Percentiles rank a stretch among this genome's conserved stretches.
Conservation (phyloP, 2,113 vertebrate species). For the Myodes glareolus region DNA sequence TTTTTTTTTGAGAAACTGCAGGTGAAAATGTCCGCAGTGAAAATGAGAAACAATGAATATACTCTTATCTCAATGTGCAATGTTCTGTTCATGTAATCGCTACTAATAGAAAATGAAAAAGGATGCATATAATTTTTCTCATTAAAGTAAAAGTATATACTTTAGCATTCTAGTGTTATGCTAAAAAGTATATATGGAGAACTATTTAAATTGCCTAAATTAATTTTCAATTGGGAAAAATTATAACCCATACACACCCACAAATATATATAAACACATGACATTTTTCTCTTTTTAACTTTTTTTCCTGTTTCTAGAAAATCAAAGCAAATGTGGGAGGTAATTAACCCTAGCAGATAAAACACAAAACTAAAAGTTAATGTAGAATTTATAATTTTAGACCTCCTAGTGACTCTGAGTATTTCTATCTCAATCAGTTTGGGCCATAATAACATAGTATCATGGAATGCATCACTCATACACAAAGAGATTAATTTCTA, state of each 20-base stretch:
- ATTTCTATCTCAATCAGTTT: neutral
- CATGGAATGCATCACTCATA: neutral
- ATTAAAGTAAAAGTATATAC: conserved; percentile 24
- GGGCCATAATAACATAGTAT: neutral
- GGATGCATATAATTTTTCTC: conserved; percentile 10
- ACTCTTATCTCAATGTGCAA: conserved; percentile 2
- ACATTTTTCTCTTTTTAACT: neutral
- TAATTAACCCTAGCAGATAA: neutral
- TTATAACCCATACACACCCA: neutral
- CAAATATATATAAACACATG: neutral
- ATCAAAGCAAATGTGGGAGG: neutral
- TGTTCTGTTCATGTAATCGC: conserved; percentile 19
- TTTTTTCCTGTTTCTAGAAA: neutral
- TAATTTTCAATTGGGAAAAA: conserved; percentile 36
- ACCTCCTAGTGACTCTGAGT: neutral
- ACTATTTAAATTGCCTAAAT: neutral
- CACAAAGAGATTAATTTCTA: neutral
- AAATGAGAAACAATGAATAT: neutral
- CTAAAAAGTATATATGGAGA: neutral
- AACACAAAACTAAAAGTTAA: neutral
- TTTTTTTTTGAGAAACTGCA: neutral
- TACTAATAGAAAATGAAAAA: conserved; percentile 45
- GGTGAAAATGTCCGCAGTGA: neutral
- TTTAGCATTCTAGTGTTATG: neutral
- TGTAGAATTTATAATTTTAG: neutral